Percentiles rank a stretch among this genome's conserved stretches.
Evolutionary conservation across 92 coral and sea anemone genomes (phyloP).

Genomic region (Zoanthus solanderi): DNA sequence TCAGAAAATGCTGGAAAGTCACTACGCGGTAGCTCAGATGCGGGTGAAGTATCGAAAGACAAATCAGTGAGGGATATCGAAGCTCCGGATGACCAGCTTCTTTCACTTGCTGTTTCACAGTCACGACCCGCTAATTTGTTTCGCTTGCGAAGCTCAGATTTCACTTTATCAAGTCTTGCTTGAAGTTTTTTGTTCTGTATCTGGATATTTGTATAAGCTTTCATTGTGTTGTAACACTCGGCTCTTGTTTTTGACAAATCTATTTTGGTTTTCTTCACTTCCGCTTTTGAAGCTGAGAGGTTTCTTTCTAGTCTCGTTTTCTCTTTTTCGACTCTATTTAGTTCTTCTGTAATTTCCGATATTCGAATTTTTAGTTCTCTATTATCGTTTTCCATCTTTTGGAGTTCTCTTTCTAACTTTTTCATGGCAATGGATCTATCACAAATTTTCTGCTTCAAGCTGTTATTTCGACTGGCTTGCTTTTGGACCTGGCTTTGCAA

Average conservation of each 20-base stretch:
- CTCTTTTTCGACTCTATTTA: conserved; percentile 77
- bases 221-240: conserved; percentile 84
- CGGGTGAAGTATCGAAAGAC: conserved; percentile 34
- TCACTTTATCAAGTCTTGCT: conserved; percentile 75
- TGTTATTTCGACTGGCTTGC: conserved; percentile 78
- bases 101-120: conserved; percentile 32
- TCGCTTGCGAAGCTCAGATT: conserved; percentile 19
- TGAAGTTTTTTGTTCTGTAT: conserved; percentile 82
- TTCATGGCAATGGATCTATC: conserved; percentile 72
- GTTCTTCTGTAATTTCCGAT: conserved; percentile 71
- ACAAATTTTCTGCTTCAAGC: conserved; percentile 81
- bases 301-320: conserved; percentile 80
- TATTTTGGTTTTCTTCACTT: conserved; percentile 78
- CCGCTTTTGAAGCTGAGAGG: conserved; percentile 76
- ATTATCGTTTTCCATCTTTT: conserved; percentile 70
- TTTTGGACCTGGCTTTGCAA: conserved; percentile 82
- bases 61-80: conserved; percentile 31
- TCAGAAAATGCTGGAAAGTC: conserved; percentile 22
- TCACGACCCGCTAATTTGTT: conserved; percentile 3
- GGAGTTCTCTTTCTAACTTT: conserved; percentile 79
- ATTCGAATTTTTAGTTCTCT: conserved; percentile 70
- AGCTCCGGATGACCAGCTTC: conserved; percentile 33
- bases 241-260: conserved; percentile 74
- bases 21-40: conserved; percentile 23
- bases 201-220: conserved; percentile 77